Evolutionary conservation across 2,888 invertebrate genomes (phyloP).

Genomic region (Drosophila bunnanda): DNA sequence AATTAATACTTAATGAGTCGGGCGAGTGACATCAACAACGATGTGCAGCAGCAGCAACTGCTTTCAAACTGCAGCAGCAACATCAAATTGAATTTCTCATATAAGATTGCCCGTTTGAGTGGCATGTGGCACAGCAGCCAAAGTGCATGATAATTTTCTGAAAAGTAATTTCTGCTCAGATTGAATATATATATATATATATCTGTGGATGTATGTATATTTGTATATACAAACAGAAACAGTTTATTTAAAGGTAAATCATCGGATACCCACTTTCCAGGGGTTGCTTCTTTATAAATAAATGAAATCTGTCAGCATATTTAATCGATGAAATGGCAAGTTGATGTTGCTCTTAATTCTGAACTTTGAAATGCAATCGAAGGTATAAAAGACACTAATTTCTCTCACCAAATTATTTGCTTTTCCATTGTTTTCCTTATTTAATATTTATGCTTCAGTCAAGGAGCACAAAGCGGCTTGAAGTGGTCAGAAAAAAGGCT

Average conservation of each 20-base stretch:
- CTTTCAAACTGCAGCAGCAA: slow-evolving; percentile 29
- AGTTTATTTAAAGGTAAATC: slow-evolving; percentile 4
- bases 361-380: slow-evolving; percentile 4
- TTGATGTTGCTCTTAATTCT: slow-evolving; percentile 24
- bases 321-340: slow-evolving; percentile 52
- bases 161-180: slow-evolving; percentile 59
- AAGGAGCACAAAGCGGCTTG: neutral
- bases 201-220: neutral
- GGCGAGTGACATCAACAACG: slow-evolving; percentile 57
- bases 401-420: neutral
- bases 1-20: slow-evolving; percentile 80
- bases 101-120: slow-evolving; percentile 29
- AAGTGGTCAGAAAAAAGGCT: neutral
- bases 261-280: neutral
- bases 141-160: slow-evolving; percentile 55
- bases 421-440: neutral
- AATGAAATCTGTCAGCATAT: slow-evolving; percentile 47
- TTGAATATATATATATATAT: slow-evolving; percentile 31
- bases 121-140: slow-evolving; percentile 26
- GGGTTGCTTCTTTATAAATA: slow-evolving; percentile 25
- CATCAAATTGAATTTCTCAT: slow-evolving; percentile 68
- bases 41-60: slow-evolving; percentile 2
- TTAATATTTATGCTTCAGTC: slow-evolving; percentile 15
- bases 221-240: neutral
- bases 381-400: slow-evolving; percentile 10